These are phyloP conservation scores for Resseliella maxima DNA, from an alignment of 2,888 invertebrate species.

Conservation along the genomic window DNA sequence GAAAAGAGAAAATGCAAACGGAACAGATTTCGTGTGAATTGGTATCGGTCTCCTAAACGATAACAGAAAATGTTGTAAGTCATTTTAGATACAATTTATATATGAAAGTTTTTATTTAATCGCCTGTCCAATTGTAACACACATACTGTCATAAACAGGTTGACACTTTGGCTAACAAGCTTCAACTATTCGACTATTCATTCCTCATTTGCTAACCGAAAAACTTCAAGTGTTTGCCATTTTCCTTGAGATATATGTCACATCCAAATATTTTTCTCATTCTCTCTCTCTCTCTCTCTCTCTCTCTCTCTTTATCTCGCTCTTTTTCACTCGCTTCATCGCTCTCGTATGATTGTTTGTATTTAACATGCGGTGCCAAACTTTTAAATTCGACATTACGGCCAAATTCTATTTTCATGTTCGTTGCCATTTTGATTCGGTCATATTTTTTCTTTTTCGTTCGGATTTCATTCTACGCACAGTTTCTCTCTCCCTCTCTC, in stretches of 20 bases:
- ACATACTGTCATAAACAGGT: constrained; percentile 40
- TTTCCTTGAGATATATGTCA: constrained; percentile 19
- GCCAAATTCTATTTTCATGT: constrained; percentile 33
- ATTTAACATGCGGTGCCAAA: constrained; percentile 53
- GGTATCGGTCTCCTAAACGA: too few species aligned
- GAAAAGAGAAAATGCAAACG: too few species aligned
- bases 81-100: background rate
- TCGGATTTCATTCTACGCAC: too few species aligned
- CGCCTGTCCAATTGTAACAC: background rate
- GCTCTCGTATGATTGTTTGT: constrained; percentile 30
- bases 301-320: too few species aligned
- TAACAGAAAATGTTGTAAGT: background rate
- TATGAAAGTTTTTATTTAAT: background rate
- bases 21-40: too few species aligned
- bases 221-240: constrained; percentile 27
- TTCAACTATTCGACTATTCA: constrained; percentile 15
- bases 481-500: background rate
- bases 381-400: constrained; percentile 39
- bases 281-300: too few species aligned
- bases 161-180: constrained; percentile 33
- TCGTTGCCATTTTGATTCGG: background rate
- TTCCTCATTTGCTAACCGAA: background rate
- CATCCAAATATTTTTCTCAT: constrained; percentile 45
- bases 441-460: background rate
- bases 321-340: too few species aligned